phyloP scores from a whole-genome alignment of 2,888 invertebrate genomes.

The Steinernema hermaphroditum region DNA sequence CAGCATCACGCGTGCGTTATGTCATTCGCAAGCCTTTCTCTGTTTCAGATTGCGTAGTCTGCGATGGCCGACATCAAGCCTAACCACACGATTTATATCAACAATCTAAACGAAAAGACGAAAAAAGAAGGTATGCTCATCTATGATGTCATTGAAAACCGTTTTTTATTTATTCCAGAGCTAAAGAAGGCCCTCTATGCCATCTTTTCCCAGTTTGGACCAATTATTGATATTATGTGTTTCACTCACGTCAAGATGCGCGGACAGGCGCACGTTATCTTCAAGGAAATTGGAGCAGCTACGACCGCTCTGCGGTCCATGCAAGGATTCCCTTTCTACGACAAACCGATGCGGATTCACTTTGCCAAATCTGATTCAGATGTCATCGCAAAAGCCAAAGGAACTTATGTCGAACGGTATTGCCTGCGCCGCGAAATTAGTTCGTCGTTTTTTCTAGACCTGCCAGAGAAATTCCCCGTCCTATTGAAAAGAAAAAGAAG shows the following conservation, averaged over 20 bases:
- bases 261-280: slow-evolving; percentile 75
- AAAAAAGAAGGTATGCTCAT: slow-evolving; percentile 81
- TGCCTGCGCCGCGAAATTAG: too few species aligned
- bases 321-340: slow-evolving; percentile 99
- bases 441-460: background rate
- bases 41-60: too few species aligned
- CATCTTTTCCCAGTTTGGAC: slow-evolving; percentile 98
- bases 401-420: slow-evolving; percentile 88
- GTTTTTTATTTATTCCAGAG: slow-evolving; percentile 71
- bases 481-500: slow-evolving; percentile 23
- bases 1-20: too few species aligned
- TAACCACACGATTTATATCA: slow-evolving; percentile 97
- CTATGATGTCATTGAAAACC: too few species aligned
- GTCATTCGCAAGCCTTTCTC: too few species aligned
- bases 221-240: slow-evolving; percentile 94
- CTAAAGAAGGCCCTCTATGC: slow-evolving; percentile 95
- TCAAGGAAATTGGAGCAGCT: slow-evolving; percentile 73
- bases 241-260: slow-evolving; percentile 94
- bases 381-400: slow-evolving; percentile 92
- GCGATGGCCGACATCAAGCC: slow-evolving; percentile 71
- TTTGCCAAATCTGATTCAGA: slow-evolving; percentile 93
- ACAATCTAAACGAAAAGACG: slow-evolving; percentile 97
- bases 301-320: slow-evolving; percentile 94
- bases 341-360: slow-evolving; percentile 98
- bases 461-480: background rate